phyloP scores from a whole-genome alignment of 2,888 invertebrate genomes.

The Stenotaenia linearis region DNA sequence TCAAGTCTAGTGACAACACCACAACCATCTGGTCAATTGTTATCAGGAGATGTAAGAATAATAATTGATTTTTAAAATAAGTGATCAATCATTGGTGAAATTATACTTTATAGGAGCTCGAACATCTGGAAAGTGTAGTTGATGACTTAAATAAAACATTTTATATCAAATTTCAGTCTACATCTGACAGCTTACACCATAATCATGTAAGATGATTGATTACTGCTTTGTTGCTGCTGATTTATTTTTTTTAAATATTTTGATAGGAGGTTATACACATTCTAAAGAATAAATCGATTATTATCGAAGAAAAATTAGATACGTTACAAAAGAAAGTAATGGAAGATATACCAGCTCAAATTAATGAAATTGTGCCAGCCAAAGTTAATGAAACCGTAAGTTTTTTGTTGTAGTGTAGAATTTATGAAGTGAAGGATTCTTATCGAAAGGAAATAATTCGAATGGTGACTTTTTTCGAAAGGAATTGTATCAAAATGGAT shows the following conservation, averaged over 20 bases:
- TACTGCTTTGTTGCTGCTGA: neutral
- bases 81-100: no score
- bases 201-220: slow-evolving; percentile 34
- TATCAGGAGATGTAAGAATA: neutral
- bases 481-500: no score
- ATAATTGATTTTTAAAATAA: neutral
- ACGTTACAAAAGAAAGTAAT: neutral
- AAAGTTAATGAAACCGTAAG: slow-evolving; percentile 1
- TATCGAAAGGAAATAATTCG: no score
- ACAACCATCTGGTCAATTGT: neutral
- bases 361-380: neutral
- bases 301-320: neutral
- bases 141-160: slow-evolving; percentile 30
- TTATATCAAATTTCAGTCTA: slow-evolving; percentile 31
- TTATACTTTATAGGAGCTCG: slow-evolving; percentile 29
- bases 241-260: neutral
- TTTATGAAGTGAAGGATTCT: no score
- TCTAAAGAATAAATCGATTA: neutral
- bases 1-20: neutral
- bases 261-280: neutral
- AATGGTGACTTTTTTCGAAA: no score
- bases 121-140: neutral
- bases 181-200: slow-evolving; percentile 14
- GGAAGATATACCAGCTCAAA: neutral
- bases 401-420: no score